Conservation (phyloP, 2,113 vertebrate species). For the Sylvietta virens region DNA sequence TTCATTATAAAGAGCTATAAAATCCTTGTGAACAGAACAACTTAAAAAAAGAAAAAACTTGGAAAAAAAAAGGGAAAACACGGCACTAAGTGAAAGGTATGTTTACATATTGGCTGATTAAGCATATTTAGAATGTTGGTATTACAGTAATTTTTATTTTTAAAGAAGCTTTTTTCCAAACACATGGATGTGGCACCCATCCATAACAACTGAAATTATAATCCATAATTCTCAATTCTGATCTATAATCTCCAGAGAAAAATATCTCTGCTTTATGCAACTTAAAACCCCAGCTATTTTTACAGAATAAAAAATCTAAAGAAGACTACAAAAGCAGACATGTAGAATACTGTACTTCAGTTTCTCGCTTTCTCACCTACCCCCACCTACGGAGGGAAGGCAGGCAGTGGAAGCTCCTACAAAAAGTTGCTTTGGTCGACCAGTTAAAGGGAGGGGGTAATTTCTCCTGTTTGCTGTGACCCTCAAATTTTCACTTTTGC, state of each 20-base stretch:
- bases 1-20: not conserved
- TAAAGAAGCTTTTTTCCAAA: not conserved
- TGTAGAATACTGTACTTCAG: fast-evolving
- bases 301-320: not conserved
- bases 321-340: not conserved
- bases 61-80: not conserved
- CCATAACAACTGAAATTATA: not conserved
- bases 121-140: not conserved
- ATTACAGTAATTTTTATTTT: not conserved
- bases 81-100: not conserved
- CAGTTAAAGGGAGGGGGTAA: fast-evolving
- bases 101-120: not conserved
- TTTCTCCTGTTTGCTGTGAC: not conserved
- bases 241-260: too few relatives aligned
- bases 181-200: not conserved
- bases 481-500: not conserved
- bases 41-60: not conserved
- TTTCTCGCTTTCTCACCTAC: not conserved
- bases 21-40: not conserved
- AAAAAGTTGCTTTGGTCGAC: not conserved
- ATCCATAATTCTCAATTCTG: not conserved
- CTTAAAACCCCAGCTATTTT: not conserved
- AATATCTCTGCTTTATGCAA: not conserved
- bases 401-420: not conserved
- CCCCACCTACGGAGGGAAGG: fast-evolving